Conservation (phyloP, 2,113 vertebrate species). For the Perognathus longimembris region DNA sequence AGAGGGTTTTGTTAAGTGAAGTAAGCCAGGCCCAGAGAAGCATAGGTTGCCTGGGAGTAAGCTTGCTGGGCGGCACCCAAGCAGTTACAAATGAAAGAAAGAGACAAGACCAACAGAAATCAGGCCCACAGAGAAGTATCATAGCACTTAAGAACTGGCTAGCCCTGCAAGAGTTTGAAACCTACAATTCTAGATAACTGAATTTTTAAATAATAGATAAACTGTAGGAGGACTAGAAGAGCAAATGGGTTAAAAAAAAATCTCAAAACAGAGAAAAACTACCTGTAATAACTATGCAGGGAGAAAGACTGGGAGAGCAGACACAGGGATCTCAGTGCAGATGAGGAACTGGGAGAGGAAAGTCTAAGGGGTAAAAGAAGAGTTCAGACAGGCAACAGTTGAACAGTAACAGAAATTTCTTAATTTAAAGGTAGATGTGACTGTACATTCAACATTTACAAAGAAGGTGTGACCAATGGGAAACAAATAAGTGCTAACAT, state of each 20-base stretch:
- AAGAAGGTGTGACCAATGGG: background rate
- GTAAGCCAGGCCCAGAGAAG: no score
- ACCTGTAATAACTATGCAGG: background rate
- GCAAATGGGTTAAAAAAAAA: background rate
- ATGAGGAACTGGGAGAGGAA: background rate
- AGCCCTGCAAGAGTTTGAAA: background rate
- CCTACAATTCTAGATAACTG: background rate
- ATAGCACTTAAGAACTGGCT: background rate
- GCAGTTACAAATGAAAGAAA: no score
- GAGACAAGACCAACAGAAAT: background rate
- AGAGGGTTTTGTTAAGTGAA: no score
- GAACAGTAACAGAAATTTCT: background rate
- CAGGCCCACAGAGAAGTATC: background rate
- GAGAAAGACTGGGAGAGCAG: background rate
- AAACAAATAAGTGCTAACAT: background rate
- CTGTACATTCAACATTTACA: background rate
- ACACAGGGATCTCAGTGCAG: background rate
- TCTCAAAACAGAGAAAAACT: background rate
- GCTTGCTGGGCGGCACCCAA: no score
- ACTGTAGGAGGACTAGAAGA: background rate
- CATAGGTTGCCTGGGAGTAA: no score
- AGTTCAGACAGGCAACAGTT: fast-evolving
- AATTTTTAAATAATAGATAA: background rate
- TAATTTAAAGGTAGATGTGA: background rate
- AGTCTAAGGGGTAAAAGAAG: background rate